phyloP scores from a whole-genome alignment of 2,113 vertebrate species.

The Lycocorax pyrrhopterus region DNA sequence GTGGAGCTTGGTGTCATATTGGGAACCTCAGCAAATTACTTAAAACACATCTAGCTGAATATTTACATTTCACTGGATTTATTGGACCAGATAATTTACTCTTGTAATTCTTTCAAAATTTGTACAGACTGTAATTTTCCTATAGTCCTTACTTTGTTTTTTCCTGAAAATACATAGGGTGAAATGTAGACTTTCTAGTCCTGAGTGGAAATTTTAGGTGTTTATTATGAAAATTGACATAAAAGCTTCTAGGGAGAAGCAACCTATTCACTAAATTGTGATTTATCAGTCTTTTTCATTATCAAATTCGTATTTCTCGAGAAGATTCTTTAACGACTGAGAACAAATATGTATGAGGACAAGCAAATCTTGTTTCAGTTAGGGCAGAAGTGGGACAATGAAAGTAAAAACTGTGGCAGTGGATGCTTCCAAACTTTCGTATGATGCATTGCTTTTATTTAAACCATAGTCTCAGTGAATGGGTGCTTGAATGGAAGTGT shows the following conservation, averaged over 20 bases:
- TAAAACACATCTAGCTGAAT: background rate
- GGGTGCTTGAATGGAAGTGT: background rate
- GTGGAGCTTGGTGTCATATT: background rate
- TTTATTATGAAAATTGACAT: background rate
- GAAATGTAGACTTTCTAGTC: background rate
- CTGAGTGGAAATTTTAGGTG: background rate
- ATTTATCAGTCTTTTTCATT: background rate
- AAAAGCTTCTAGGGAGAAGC: background rate
- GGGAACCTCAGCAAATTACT: background rate
- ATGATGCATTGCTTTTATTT: background rate
- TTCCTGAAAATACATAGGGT: background rate
- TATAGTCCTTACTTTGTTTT: background rate
- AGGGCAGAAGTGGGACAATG: background rate
- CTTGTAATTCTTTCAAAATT: background rate
- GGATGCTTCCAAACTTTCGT: background rate
- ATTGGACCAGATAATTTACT: background rate
- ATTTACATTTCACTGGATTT: background rate
- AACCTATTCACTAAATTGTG: background rate
- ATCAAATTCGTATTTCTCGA: background rate
- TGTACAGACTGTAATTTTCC: background rate
- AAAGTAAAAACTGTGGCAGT: background rate
- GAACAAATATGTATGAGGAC: background rate
- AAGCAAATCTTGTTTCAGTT: background rate
- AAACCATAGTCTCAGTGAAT: background rate
- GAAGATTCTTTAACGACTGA: background rate